Evolutionary conservation across 2,113 vertebrate species (phyloP).

Genomic region (Chauna torquata): DNA sequence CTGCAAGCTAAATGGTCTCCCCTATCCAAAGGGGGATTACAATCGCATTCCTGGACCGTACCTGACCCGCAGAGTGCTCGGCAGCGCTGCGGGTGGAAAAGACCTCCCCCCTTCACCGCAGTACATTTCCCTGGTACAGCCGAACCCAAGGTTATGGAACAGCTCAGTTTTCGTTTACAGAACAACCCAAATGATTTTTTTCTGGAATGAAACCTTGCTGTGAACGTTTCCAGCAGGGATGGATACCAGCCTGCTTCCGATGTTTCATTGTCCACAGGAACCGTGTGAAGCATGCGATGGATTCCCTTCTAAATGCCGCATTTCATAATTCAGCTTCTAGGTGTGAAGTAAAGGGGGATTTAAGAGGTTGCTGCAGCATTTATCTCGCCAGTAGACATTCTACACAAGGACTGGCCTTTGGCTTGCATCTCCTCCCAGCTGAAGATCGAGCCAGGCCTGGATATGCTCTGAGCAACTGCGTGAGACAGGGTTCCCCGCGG

Average conservation of each 20-base stretch:
- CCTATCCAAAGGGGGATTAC: not conserved
- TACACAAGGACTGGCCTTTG: not conserved
- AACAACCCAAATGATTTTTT: not conserved
- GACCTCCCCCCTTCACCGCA: not conserved
- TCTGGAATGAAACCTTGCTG: not conserved
- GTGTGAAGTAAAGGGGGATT: not conserved
- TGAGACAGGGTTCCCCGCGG: not conserved
- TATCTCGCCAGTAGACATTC: not conserved
- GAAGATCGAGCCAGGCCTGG: not conserved
- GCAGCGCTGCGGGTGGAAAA: not conserved
- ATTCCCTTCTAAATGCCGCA: not conserved
- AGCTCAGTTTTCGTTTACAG: not conserved
- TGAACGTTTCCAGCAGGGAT: not conserved
- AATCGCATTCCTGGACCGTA: constrained; percentile 15
- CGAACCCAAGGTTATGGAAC: not conserved
- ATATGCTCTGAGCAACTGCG: not conserved
- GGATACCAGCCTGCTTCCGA: constrained; percentile 15
- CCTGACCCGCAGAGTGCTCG: not conserved
- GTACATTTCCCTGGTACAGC: not conserved
- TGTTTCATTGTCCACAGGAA: not conserved
- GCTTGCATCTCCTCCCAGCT: not conserved
- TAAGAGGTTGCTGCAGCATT: not conserved
- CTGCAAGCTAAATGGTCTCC: constrained; percentile 30
- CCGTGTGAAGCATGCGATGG: accelerated
- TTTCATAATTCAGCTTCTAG: not conserved